Base-by-base conservation (phyloP, 1,140 invertebrate genomes). In the Paraescarpia echinospica region DNA sequence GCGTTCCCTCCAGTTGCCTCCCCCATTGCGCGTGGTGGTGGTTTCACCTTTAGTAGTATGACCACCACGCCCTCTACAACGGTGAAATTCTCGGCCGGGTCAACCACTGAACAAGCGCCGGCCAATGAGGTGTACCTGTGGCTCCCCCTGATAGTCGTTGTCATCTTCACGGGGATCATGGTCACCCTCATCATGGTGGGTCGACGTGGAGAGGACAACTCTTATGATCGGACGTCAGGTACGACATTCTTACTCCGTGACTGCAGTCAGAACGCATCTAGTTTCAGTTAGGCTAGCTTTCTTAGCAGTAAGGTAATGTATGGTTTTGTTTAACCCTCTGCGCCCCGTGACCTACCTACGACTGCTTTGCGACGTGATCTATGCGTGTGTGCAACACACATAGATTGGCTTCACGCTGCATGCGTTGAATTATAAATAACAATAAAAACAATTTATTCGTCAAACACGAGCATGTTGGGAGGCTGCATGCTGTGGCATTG, bases 131-230 rank as follows among this genome's bases (percentile, higher is more conserved):
- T 92, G 34, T 92, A 48, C 48, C 91, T 92, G 35, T 92, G 91
- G 91, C 41, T 92, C 34, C 91, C 91, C 34, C 91, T 92, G 34
- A 34, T 92, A 31, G 91, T 92, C 6, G 91, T 92, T 59, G 34
- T 92, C 9, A 35, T 92, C 33, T 92, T 92, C 48, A 92, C 91
- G 9, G 48, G 33, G 14, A 92, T 92, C 91, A 92, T 92, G 91
- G 91, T 59, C 8, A 51, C 91, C 8, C 41, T 92, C 9, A 92
- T 92, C 33, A 35, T 92, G 91, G 41, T 92, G 34, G 91, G 91
- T 22, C 91, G 91, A 90, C 90, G 90, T 4, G 34, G 90, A 4
- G 90, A 90, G 18, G 90, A 41, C n/a, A 22, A 33, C 35, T 12
- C 34, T 12, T 34, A 90, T 1, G 90, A 35, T 33, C 34, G 27